Conservation (phyloP, 2,888 invertebrate genomes). For the Drosophila histrio region DNA sequence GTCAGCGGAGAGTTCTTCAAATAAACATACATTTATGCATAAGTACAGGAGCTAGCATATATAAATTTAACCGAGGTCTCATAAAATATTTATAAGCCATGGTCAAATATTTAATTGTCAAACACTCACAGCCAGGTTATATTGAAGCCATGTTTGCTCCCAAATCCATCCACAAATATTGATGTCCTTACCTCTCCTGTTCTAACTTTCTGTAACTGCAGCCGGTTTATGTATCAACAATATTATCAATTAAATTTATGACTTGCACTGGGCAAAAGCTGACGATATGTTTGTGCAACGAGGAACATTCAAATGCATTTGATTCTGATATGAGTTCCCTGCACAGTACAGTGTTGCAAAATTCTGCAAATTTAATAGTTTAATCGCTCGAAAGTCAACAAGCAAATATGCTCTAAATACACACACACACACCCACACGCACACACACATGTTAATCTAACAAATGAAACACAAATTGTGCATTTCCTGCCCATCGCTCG, state of each 20-base stretch:
- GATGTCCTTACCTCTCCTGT: conserved; percentile 12
- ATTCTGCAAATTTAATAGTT: conserved; percentile 67
- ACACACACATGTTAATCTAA: conserved; percentile 22
- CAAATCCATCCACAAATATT: conserved; percentile 65
- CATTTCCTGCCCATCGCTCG: conserved; percentile 46
- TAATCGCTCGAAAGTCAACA: conserved; percentile 55
- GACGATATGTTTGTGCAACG: conserved; percentile 21
- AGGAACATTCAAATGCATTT: conserved; percentile 23
- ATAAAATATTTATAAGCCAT: conserved; percentile 71
- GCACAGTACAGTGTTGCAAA: conserved; percentile 15
- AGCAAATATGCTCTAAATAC: conserved; percentile 34
- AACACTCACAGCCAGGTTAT: conserved; percentile 48
- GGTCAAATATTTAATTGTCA: conserved; percentile 71
- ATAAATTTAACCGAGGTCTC: conserved; percentile 40
- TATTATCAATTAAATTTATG: conserved; percentile 76
- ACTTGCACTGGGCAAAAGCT: conserved; percentile 15
- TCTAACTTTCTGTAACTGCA: conserved; percentile 1
- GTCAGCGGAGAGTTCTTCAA: conserved; percentile 43
- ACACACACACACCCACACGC: background rate
- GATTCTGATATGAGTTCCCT: background rate
- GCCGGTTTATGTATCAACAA: conserved; percentile 61
- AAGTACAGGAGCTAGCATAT: conserved; percentile 5
- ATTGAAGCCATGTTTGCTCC: conserved; percentile 47
- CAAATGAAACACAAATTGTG: conserved; percentile 67
- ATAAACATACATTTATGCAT: conserved; percentile 48